Evolutionary conservation across 2,888 invertebrate genomes (phyloP), one percentile per base, ranked within the genome.

Genomic region (Zygaena filipendulae): DNA sequence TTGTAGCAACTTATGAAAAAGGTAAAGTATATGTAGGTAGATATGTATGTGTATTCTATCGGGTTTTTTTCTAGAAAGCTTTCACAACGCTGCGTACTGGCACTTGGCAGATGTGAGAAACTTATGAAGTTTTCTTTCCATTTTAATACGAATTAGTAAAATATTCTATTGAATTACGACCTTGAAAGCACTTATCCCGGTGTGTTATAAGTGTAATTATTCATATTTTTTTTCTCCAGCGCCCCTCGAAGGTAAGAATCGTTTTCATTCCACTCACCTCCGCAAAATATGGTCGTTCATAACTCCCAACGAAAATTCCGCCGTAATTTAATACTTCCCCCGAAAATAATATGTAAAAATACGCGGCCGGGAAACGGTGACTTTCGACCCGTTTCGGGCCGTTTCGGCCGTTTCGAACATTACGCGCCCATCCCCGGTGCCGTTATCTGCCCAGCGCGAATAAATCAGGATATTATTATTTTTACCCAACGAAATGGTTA

Each of bases 271-370:
- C 47, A 52, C 56, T 47, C 61, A 63, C 70, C 67, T 62, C 56
- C 48, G 51, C 60, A 51, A 71, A 72, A 72, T 72, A 74, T 70
- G 66, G 60, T 61, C 53, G 56, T 61, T 64, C 68, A 69, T 69
- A 71, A 71, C 60, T 60, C 50, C 50, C 41, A 40, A 48, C 44
- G 52, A 63, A 60, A 69, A 67, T 61, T 57, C 63, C 61, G 38
- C 50, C 43, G 59, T 74, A 74, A 71, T 71, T 71, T 71, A 74
- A 68, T 66, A 64, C 63, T 51, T 49, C 49, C 52, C 52, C 49
- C 52, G 56, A 59, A 62, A 64, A 66, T 66, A 66, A 70, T 71
- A 72, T 74, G 69, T 72, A 70, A 71, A 74, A 70, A 68, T 67
- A 60, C 59, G 57, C 52, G 45, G 46, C 31, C 29, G 42, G 47